Percentiles rank a stretch among this genome's conserved stretches.
phyloP scores from a whole-genome alignment of 1,140 invertebrate species.

The Limonius californicus region DNA sequence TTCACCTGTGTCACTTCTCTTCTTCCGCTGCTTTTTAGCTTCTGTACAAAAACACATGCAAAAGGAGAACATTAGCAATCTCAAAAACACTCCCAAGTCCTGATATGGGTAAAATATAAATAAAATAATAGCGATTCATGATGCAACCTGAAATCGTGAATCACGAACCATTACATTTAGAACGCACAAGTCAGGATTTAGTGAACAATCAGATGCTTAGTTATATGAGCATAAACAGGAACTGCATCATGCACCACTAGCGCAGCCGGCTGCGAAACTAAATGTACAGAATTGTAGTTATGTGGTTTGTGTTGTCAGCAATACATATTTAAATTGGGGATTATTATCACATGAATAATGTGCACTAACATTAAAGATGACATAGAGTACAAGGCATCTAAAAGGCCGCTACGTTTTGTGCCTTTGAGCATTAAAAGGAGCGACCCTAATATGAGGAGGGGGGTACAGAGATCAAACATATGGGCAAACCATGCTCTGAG shows the following conservation, averaged over 20 bases:
- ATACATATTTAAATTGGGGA: slow-evolving; percentile 24
- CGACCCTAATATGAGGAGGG: slow-evolving; percentile 7
- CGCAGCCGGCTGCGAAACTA: slow-evolving; percentile 7
- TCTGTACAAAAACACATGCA: slow-evolving; percentile 69
- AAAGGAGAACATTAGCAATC: slow-evolving; percentile 60
- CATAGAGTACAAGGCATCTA: slow-evolving; percentile 18
- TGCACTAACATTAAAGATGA: slow-evolving; percentile 41
- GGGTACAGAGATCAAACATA: slow-evolving; percentile 27
- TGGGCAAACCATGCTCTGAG: slow-evolving; percentile 24
- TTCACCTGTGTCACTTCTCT: slow-evolving; percentile 84
- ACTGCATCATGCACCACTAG: slow-evolving; percentile 1
- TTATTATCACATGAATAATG: slow-evolving; percentile 33
- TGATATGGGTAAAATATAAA: slow-evolving; percentile 43
- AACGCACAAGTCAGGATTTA: background rate
- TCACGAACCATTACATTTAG: background rate
- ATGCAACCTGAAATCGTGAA: slow-evolving; percentile 1
- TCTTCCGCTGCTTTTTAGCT: slow-evolving; percentile 88
- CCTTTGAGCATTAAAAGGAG: background rate
- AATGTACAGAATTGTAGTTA: slow-evolving; percentile 14
- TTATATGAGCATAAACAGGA: background rate
- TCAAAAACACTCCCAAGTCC: slow-evolving; percentile 48
- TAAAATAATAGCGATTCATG: slow-evolving; percentile 8
- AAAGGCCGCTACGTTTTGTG: background rate
- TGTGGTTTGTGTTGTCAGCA: slow-evolving; percentile 21
- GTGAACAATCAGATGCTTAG: background rate